Evolutionary conservation across 1,140 invertebrate genomes (phyloP), one percentile per base, ranked within the genome.

Genomic region (Drosophila busckii): DNA sequence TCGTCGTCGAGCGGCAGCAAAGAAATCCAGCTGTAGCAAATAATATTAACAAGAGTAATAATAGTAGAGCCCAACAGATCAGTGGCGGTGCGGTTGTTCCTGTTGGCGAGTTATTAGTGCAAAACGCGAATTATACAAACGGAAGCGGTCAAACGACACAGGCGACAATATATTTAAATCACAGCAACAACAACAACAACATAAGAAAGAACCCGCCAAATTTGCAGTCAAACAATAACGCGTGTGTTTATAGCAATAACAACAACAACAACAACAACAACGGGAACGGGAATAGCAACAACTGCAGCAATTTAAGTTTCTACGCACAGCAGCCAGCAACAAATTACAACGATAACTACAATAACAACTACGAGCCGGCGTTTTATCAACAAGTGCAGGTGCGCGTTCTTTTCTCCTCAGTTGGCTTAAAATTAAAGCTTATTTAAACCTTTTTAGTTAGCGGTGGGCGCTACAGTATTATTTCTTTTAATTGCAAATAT

Each of bases 361-460:
- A 50, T 31, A 67, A 29, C 49, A 31, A 63, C 59, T 44, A 46
- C 62, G 53, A 59, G 59, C 65, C n/a, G n/a, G n/a, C n/a, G n/a
- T n/a, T 58, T 49, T 59, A 61, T 73, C 80, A 84, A 75, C 78
- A 84, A 80, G 84, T 80, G 78, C 56, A 60, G 56, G 56, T 86
- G 78, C 83, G 62, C 65, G 40, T 60, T 31, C 38, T 22, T 22
- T 19, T 34, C 15, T 12, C 23, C 17, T 32, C 49, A 3, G n/a
- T 53, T 34, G 31, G 45, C 35, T 38, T 17, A 13, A 40, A 41
- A 28, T 56, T 42, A 23, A 22, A 32, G 15, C 13, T 7, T 1
- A 10, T 4, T 12, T 32, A 32, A 17, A 2, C 26, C 35, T 4
- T 16, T 23, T 32, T 22, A 4, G 23, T 42, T 53, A 38, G 4